These are phyloP conservation scores for Ericerus pela DNA, from an alignment of 1,140 invertebrate species.

Conservation along the genomic window DNA sequence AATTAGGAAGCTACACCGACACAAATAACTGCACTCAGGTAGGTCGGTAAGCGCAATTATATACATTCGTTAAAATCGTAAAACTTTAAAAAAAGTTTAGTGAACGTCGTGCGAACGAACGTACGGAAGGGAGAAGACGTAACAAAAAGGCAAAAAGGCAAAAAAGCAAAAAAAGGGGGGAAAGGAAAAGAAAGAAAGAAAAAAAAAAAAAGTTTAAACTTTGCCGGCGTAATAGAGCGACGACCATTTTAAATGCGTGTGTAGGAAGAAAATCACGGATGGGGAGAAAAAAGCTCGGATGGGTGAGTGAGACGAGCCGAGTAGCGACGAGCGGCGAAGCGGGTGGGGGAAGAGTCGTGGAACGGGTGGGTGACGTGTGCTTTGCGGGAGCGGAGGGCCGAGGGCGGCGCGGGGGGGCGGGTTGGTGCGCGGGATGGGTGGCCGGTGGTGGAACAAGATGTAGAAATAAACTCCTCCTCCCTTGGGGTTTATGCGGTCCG, in stretches of 20 bases:
- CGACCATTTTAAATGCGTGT: neutral
- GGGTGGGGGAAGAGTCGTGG: conserved; percentile 5
- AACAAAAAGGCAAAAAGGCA: neutral
- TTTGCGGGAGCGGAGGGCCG: neutral
- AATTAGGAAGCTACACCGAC: too few relatives aligned
- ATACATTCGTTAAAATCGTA: too few relatives aligned
- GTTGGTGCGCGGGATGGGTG: neutral
- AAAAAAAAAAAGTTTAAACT: conserved; percentile 10
- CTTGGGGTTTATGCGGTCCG: conserved; percentile 15
- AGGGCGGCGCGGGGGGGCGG: neutral
- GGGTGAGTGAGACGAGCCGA: conserved; percentile 7
- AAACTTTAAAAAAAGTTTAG: too few relatives aligned
- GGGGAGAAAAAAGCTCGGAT: conserved; percentile 1
- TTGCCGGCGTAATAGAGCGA: neutral
- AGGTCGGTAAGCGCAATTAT: too few relatives aligned
- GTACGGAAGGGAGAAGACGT: neutral
- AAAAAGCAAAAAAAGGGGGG: neutral
- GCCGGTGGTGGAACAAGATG: conserved; percentile 1
- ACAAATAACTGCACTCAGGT: too few relatives aligned
- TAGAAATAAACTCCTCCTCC: conserved; percentile 13
- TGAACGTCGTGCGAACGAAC: too few relatives aligned
- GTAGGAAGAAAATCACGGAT: conserved; percentile 9
- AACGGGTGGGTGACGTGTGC: neutral
- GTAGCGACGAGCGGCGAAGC: neutral
- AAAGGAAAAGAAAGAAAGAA: conserved; percentile 1